Evolutionary conservation across 2,797 vertebrate species (phyloP), one percentile per base, ranked within the genome.

Genomic region (Scomberomorus guttatus): DNA sequence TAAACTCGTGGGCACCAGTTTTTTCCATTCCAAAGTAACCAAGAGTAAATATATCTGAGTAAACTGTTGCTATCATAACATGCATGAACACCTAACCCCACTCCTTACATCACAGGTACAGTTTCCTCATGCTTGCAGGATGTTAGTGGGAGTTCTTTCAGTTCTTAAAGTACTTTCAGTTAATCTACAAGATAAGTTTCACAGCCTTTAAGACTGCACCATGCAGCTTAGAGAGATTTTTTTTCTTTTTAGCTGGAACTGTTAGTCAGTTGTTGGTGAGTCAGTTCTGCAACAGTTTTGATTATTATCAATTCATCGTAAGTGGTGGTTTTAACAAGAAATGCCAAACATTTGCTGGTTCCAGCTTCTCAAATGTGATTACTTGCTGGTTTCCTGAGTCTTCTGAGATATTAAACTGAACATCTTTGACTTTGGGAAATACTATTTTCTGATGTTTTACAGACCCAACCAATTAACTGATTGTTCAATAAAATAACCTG

Each of bases 121-220:
- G 46, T 67, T 22, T 46, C n/a, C 39, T 63, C 20, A 22, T 29
- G 24, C 42, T 65, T 54, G 24, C 34, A 42, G 42, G 67, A 71
- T 81, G 71, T 58, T 27, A 14, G 25, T 72, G 44, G 55, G 32
- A 61, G 62, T 50, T 64, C 22, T 74, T 46, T 46, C 48, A 4
- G 44, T 32, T 24, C 29, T 69, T 62, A 29, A 11, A 48, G 22
- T 59, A 22, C 18, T 2, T 75, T 51, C 24, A 68, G 27, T n/a
- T 32, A 55, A 51, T 22, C 18, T 56, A 56, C 42, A 39, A 50
- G 29, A 18, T 15, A 6, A 42, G 25, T 48, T 22, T 67, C 25
- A 58, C 44, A 64, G 63, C 37, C 27, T 46, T 62, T 54, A 75
- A 61, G 14, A 57, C 25, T 46, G 22, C 25, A 37, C 3, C 0